Base-by-base conservation (phyloP, 2,888 invertebrate genomes). In the Petrophora chlorosata region DNA sequence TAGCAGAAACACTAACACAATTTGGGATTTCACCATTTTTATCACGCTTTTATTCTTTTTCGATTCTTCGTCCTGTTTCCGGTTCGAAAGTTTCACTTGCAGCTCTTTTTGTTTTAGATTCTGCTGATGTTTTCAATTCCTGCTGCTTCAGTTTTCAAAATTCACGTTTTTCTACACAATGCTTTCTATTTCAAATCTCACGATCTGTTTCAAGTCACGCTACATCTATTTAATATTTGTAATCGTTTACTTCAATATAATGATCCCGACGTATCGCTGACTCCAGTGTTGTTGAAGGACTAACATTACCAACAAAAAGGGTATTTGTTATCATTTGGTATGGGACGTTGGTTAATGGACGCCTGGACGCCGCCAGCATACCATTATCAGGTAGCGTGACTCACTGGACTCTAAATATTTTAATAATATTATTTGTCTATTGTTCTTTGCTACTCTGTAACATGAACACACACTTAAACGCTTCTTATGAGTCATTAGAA, bases 291-390 rank as follows among this genome's bases (percentile, higher is more conserved):
- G 67, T 69, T 70, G 68, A 70, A 63, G 68, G 55, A 88, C 88
- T 87, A 83, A 86, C 85, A 79, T 79, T 56, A 87, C 85, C 84
- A 82, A 85, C 84, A 79, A 79, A 81, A 82, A 76, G 82, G 81
- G 76, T 80, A 39, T 58, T 85, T 79, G 75, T 87, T 89, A 89
- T 88, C 88, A 83, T 76, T 82, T 79, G 69, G 86, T 86, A 85
- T 82, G 84, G 87, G 75, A 79, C 78, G 74, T 77, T 76, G 67
- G 82, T 77, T 84, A 84, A 82, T 85, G 76, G 70, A 56, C 60
- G 59, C 40, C 40, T 67, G 79, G 69, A 87, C 84, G 85, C 73
- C 65, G 57, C 59, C 67, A 68, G 88, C 77, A 88, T 89, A 71
- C 73, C 77, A 85, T 87, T 89, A 89, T 89, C 89, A 69, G 63